A percentile compares a stretch with the other conserved stretches of the same genome.
phyloP scores from a whole-genome alignment of 2,888 invertebrate genomes.

The Cryptus armator region DNA sequence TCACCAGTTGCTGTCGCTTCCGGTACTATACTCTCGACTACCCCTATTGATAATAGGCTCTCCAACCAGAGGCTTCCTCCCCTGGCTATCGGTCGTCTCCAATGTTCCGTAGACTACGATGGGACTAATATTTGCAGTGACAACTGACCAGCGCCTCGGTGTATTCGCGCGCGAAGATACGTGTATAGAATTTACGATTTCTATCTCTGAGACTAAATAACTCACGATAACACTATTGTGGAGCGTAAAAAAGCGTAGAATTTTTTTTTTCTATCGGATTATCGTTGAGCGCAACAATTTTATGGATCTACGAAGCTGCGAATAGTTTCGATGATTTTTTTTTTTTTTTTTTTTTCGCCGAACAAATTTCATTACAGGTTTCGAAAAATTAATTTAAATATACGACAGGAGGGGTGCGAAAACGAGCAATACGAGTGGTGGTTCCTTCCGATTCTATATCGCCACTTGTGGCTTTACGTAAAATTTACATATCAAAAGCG shows the following conservation, averaged over 20 bases:
- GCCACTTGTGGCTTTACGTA: constrained; percentile 61
- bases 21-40: constrained; percentile 5
- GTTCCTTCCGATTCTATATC: constrained; percentile 22
- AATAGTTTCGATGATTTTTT: neutral
- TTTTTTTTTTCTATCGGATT: too few relatives aligned
- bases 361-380: neutral
- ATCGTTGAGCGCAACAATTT: too few relatives aligned
- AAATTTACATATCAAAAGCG: constrained; percentile 60
- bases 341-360: neutral
- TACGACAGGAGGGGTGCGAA: neutral
- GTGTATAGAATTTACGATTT: neutral
- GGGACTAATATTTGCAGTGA: constrained; percentile 31
- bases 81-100: constrained; percentile 13
- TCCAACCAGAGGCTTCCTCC: neutral
- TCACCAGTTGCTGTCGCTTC: constrained; percentile 29
- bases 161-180: neutral
- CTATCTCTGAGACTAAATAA: neutral
- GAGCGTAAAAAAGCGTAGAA: too few relatives aligned
- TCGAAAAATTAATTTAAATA: constrained; percentile 36
- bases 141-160: constrained; percentile 25
- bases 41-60: constrained; percentile 40
- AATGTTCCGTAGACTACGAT: neutral
- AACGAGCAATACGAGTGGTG: constrained; percentile 27
- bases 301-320: neutral
- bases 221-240: too few relatives aligned